Percentiles rank a stretch among this genome's conserved stretches.
These are phyloP conservation scores for Zaprionus kolodkinae DNA, from an alignment of 1,140 invertebrate species.

Conservation along the genomic window DNA sequence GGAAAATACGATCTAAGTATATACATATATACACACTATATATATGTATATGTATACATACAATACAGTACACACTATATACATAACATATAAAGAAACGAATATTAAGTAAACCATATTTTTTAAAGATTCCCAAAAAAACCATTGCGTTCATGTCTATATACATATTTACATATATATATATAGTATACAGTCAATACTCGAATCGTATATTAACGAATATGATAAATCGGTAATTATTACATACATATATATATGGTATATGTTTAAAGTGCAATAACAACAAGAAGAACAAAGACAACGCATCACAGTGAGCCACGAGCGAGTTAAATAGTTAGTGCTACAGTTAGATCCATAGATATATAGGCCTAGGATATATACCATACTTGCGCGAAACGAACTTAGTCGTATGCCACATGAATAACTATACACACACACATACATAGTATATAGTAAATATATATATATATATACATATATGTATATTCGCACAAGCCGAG, in stretches of 20 bases:
- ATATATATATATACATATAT: constrained; percentile 31
- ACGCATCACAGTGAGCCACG: constrained; percentile 44
- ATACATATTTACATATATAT: constrained; percentile 8
- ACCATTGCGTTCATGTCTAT: constrained; percentile 67
- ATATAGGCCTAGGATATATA: constrained; percentile 20
- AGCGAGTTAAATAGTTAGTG: constrained; percentile 52
- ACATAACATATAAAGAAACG: constrained; percentile 34
- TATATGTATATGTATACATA: constrained; percentile 12
- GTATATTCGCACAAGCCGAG: constrained; percentile 8
- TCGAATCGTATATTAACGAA: neutral
- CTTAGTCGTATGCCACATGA: constrained; percentile 30
- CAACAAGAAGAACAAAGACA: constrained; percentile 42
- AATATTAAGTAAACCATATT: constrained; percentile 51
- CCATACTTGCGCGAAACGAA: constrained; percentile 56
- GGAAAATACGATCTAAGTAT: constrained; percentile 23
- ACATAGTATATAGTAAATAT: constrained; percentile 21
- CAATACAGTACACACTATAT: constrained; percentile 24
- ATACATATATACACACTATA: constrained; percentile 22
- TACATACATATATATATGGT: constrained; percentile 24
- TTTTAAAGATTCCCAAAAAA: constrained; percentile 42
- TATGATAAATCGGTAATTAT: neutral
- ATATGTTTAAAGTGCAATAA: constrained; percentile 27
- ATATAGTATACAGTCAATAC: constrained; percentile 14
- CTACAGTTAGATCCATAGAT: constrained; percentile 48
- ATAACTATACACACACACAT: constrained; percentile 12